These are phyloP conservation scores for Jacana jacana DNA, from an alignment of 2,113 vertebrate genomes.

Conservation along the genomic window DNA sequence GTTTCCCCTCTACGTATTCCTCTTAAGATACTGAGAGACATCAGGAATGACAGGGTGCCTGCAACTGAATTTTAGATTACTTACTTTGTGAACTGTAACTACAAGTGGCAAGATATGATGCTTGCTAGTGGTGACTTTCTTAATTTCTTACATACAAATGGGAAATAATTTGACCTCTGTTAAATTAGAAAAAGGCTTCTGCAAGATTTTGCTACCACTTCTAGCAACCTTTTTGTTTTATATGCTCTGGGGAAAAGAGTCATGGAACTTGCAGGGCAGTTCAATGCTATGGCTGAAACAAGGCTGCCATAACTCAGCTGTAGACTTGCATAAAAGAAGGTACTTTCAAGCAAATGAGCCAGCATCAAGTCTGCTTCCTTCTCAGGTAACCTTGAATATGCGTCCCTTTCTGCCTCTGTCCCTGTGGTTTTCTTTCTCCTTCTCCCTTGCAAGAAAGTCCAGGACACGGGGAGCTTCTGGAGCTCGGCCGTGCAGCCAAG, in stretches of 20 bases:
- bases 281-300: fast-evolving
- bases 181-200: neutral
- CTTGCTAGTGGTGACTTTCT: neutral
- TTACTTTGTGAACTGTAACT: neutral
- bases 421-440: neutral
- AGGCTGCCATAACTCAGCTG: neutral
- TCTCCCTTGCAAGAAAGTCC: neutral
- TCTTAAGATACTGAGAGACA: neutral
- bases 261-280: neutral
- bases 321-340: neutral
- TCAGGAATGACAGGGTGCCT: neutral
- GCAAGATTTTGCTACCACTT: neutral
- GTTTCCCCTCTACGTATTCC: neutral
- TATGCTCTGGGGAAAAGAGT: neutral
- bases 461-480: neutral
- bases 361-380: neutral
- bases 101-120: neutral
- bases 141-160: neutral
- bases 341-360: neutral
- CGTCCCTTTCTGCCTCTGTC: neutral
- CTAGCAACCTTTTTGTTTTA: neutral
- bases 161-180: neutral
- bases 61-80: neutral
- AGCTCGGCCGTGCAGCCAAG: neutral
- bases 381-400: neutral